Base-by-base conservation (phyloP, 2,113 vertebrate species). In the Acanthisitta chloris region DNA sequence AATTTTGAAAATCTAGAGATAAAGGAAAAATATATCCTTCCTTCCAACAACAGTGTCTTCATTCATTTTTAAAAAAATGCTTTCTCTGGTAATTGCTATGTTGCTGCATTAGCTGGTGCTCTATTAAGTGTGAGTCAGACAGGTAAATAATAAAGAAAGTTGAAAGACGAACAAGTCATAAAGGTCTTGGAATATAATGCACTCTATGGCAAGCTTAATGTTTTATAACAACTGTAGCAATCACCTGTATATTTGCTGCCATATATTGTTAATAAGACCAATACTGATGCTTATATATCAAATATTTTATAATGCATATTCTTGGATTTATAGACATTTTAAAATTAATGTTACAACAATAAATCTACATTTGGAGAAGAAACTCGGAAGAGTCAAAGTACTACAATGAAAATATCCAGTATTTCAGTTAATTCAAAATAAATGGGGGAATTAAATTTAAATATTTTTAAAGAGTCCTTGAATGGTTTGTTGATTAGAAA, bases 401-500 rank as follows among this genome's bases (percentile, higher is more conserved):
- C 90, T 90, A 96, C 95, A 96, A 55, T 97, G 97, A 97, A 98
- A 97, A 97, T 97, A 98, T 97, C 94, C 86, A 95, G 86, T 97
- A 92, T 98, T 98, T 96, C 93, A 97, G 95, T 98, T 98, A 98
- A 97, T 98, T 97, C 90, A 96, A 97, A 98, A 96, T 98, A 98
- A 98, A 98, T 97, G 92, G 90, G 97, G 92, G 97, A 98, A 97
- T 98, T 98, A 97, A 98, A 96, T 96, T 97, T 97, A 97, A 98
- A 94, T 94, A 98, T 97, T 97, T 97, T 98, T 98, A 97, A 97
- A 98, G 98, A 97, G 97, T 96, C 94, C 98, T 98, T 98, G 97
- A 98, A 98, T 98, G 98, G 98, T 97, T 98, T 98, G 98, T 98
- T 98, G 98, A 98, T 98, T 98, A 98, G 98, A 98, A 98, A 98